These are phyloP conservation scores for Gymnobelideus leadbeateri DNA, from an alignment of 2,113 vertebrate genomes.

Conservation along the genomic window DNA sequence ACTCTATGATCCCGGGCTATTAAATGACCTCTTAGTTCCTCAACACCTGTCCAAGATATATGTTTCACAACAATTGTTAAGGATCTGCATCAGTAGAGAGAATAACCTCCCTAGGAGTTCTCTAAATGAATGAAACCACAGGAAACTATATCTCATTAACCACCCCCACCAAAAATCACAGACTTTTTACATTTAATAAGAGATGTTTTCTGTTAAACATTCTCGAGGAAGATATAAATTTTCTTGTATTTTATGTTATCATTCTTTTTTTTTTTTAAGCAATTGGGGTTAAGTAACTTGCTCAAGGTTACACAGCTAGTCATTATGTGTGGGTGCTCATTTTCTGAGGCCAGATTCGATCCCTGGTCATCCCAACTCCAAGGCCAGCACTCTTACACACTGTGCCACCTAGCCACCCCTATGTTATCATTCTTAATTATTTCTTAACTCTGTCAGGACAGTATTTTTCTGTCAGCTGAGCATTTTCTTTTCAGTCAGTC, in stretches of 20 bases:
- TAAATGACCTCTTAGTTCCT: neutral
- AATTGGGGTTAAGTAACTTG: too few species aligned
- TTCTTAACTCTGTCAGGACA: neutral
- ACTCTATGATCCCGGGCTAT: neutral
- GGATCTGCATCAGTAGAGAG: neutral
- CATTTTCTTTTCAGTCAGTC: slow-evolving; percentile 7
- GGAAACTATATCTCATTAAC: neutral
- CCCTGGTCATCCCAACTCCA: too few species aligned
- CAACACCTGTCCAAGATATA: neutral
- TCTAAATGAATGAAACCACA: neutral
- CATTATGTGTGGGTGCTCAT: too few species aligned
- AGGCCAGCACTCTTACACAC: too few species aligned
- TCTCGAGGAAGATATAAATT: neutral
- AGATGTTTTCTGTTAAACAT: neutral
- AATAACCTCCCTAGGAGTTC: neutral
- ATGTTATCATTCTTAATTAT: neutral
- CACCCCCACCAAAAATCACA: neutral
- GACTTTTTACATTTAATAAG: neutral
- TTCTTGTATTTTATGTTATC: neutral
- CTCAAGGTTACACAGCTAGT: too few species aligned
- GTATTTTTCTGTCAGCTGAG: neutral
- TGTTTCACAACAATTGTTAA: neutral
- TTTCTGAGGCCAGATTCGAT: too few species aligned
- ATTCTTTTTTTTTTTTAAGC: too few species aligned
- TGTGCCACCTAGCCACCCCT: too few species aligned